phyloP scores from a whole-genome alignment of 2,113 vertebrate genomes.

The Origma solitaria region DNA sequence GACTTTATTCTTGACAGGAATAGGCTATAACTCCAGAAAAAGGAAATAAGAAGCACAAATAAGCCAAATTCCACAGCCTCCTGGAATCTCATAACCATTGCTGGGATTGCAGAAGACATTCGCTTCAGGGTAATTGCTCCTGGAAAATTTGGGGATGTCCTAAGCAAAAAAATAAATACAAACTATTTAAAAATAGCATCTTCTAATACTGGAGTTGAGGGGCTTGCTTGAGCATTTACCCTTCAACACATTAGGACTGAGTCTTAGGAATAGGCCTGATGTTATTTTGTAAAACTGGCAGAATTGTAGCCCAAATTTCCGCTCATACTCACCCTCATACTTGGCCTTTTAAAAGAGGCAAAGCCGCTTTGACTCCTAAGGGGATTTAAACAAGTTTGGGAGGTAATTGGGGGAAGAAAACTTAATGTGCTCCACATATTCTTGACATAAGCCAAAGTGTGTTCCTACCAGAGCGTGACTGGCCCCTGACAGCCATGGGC shows the following conservation, averaged over 20 bases:
- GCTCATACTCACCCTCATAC: neutral
- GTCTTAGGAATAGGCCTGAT: neutral
- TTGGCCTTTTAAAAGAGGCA: neutral
- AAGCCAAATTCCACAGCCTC: neutral
- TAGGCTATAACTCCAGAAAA: neutral
- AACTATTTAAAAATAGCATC: accelerated
- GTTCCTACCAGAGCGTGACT: neutral
- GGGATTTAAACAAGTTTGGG: neutral
- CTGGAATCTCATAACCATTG: neutral
- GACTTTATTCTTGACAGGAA: neutral
- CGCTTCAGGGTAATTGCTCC: neutral
- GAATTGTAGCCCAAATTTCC: neutral
- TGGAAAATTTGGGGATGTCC: neutral
- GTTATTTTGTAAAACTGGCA: neutral
- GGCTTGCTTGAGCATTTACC: neutral
- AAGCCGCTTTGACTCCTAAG: neutral
- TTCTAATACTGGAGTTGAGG: neutral
- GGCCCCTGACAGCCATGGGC: neutral
- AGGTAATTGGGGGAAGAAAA: neutral
- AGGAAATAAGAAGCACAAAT: neutral
- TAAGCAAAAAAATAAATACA: neutral
- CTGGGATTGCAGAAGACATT: neutral
- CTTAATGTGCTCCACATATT: neutral
- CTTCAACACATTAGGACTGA: neutral
- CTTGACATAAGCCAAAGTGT: neutral